Conservation (phyloP, 2,888 invertebrate species). For the Eristalis pertinax region DNA sequence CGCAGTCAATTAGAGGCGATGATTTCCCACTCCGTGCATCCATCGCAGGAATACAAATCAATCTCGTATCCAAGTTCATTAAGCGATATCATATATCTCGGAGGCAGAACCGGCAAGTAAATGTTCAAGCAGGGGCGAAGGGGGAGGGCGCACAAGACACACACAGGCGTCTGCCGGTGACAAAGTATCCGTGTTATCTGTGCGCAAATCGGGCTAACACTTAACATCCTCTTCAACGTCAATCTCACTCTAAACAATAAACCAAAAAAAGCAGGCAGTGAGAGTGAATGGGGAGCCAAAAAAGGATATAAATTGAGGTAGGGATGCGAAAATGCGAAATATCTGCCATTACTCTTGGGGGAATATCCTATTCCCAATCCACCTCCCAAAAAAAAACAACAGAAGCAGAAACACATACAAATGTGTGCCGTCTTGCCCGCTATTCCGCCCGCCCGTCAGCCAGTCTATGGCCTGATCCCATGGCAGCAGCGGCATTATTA, state of each 20-base stretch:
- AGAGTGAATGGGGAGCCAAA: background rate
- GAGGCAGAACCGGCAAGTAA: constrained; percentile 40
- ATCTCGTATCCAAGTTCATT: constrained; percentile 52
- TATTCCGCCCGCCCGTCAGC: background rate
- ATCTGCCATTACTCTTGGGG: constrained; percentile 42
- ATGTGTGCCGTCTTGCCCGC: too few species aligned
- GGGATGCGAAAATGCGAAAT: constrained; percentile 40
- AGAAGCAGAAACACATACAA: too few species aligned
- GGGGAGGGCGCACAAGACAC: constrained; percentile 3
- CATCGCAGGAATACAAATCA: constrained; percentile 36
- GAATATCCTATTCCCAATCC: background rate
- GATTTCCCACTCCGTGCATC: background rate
- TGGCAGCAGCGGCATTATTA: constrained; percentile 25
- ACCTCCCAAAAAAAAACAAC: background rate
- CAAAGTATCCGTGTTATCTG: constrained; percentile 70
- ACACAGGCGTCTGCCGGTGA: constrained; percentile 51
- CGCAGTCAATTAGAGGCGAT: background rate
- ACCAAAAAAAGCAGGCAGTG: constrained; percentile 21
- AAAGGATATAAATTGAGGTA: constrained; percentile 53
- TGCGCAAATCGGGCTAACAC: constrained; percentile 67
- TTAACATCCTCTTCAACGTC: constrained; percentile 71
- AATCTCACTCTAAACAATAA: constrained; percentile 70
- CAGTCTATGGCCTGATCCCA: background rate
- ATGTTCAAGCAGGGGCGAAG: constrained; percentile 35
- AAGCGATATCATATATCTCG: constrained; percentile 44